Evolutionary conservation across 1,140 invertebrate species (phyloP).

Genomic region (Pseudachorutes palmiensis): DNA sequence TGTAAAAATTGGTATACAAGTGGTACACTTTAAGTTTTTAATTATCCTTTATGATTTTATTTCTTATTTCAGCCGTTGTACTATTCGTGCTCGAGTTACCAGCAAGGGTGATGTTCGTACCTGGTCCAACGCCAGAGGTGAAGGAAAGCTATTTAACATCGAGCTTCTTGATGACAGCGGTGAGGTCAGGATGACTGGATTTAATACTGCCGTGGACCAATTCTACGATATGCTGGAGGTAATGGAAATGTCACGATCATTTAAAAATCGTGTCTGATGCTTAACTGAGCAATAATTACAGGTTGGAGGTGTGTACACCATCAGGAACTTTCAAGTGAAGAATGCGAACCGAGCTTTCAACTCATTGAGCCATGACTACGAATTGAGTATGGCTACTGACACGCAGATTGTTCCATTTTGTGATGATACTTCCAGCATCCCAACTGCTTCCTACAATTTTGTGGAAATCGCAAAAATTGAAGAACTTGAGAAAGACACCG

Average conservation of each 20-base stretch:
- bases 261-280: too few species aligned
- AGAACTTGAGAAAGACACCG: slow-evolving; percentile 54
- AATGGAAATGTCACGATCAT: too few species aligned
- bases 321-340: slow-evolving; percentile 61
- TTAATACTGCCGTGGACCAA: slow-evolving; percentile 81
- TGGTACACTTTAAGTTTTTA: background rate
- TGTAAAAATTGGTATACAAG: too few species aligned
- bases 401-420: slow-evolving; percentile 64
- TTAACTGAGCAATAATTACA: too few species aligned
- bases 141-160: slow-evolving; percentile 89
- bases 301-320: slow-evolving; percentile 59
- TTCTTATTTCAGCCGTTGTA: slow-evolving; percentile 58
- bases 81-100: slow-evolving; percentile 81
- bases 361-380: slow-evolving; percentile 85
- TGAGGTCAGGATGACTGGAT: slow-evolving; percentile 90
- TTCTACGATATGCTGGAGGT: slow-evolving; percentile 85
- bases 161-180: slow-evolving; percentile 87
- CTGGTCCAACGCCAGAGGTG: slow-evolving; percentile 84
- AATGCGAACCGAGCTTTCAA: slow-evolving; percentile 85
- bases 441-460: slow-evolving; percentile 76
- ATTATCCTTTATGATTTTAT: background rate
- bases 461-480: slow-evolving; percentile 66
- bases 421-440: slow-evolving; percentile 55
- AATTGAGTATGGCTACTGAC: slow-evolving; percentile 81
- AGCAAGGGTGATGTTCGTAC: slow-evolving; percentile 71